These are phyloP conservation scores for Grammomys surdaster DNA, from an alignment of 2,113 vertebrate genomes.

Conservation along the genomic window DNA sequence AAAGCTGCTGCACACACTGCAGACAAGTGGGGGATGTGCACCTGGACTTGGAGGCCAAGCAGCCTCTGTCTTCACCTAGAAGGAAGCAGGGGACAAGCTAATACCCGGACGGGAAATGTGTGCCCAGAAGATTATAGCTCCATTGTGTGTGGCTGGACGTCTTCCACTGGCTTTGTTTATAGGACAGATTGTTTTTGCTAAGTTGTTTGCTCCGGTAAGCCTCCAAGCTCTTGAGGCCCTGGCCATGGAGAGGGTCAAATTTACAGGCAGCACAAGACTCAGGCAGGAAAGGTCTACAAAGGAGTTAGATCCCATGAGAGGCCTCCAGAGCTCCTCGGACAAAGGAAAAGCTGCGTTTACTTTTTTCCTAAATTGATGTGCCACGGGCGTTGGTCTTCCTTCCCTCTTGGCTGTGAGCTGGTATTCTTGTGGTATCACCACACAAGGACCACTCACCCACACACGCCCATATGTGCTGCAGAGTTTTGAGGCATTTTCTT, in stretches of 20 bases:
- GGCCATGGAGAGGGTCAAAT: constrained; percentile 21
- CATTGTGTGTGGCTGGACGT: constrained; percentile 84
- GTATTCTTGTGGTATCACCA: not conserved
- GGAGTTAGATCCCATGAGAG: constrained; percentile 14
- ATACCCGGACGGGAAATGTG: constrained; percentile 87
- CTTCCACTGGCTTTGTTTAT: constrained; percentile 82
- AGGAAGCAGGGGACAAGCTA: constrained; percentile 82
- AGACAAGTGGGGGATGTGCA: not conserved
- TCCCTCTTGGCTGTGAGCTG: not conserved
- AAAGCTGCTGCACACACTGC: not conserved
- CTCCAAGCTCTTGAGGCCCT: constrained; percentile 43
- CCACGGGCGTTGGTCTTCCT: not conserved
- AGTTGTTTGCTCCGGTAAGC: constrained; percentile 76
- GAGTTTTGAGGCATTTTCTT: not conserved
- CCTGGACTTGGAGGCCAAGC: constrained; percentile 66
- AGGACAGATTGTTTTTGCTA: constrained; percentile 76
- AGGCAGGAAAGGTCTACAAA: constrained; percentile 72
- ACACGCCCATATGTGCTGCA: not conserved
- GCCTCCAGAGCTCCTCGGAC: not conserved
- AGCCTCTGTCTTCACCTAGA: constrained; percentile 69
- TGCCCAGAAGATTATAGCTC: constrained; percentile 82
- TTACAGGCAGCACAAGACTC: constrained; percentile 67
- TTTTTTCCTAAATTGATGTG: constrained; percentile 46
- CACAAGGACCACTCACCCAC: not conserved
- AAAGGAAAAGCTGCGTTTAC: constrained; percentile 21